Conservation (phyloP, 2,797 vertebrate genomes). For the Odontamblyopus lacepedii region DNA sequence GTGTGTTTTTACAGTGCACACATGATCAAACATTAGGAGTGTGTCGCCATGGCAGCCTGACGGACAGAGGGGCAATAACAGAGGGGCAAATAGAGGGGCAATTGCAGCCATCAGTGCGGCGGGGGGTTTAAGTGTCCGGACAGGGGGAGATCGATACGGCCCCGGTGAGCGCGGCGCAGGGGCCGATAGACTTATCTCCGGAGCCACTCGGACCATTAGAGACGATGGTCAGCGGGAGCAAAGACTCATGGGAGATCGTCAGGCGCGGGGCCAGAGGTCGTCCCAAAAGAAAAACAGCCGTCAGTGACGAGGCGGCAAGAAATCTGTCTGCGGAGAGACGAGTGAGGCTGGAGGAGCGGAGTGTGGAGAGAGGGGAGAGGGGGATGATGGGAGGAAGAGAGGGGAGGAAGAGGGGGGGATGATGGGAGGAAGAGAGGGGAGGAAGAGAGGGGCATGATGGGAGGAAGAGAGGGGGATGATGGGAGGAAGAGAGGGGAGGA, state of each 20-base stretch:
- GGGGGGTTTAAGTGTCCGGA: slow-evolving; percentile 23
- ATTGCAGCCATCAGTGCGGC: slow-evolving; percentile 36
- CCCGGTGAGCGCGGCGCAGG: not conserved
- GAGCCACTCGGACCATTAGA: slow-evolving; percentile 45
- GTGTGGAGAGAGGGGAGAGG: too few species aligned
- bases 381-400: too few species aligned
- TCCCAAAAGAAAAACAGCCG: slow-evolving; percentile 19
- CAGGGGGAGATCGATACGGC: slow-evolving; percentile 55
- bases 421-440: too few species aligned
- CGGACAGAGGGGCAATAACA: slow-evolving; percentile 15
- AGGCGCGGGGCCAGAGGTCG: slow-evolving; percentile 39
- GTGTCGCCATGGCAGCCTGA: slow-evolving; percentile 28
- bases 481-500: too few species aligned
- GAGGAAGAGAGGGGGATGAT: too few species aligned
- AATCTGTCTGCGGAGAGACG: slow-evolving; percentile 28
- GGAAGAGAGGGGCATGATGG: too few species aligned
- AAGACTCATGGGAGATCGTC: slow-evolving; percentile 50
- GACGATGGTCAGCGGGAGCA: slow-evolving; percentile 45
- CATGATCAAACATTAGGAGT: slow-evolving; percentile 23
- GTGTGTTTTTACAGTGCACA: not conserved
- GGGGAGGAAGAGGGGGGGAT: too few species aligned
- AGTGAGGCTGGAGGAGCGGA: not conserved
- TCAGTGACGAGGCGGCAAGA: slow-evolving; percentile 25
- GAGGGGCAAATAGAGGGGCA: slow-evolving; percentile 10
- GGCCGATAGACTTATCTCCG: slow-evolving; percentile 32